Conservation (phyloP, 2,797 vertebrate species). For the Hippoglossus hippoglossus region DNA sequence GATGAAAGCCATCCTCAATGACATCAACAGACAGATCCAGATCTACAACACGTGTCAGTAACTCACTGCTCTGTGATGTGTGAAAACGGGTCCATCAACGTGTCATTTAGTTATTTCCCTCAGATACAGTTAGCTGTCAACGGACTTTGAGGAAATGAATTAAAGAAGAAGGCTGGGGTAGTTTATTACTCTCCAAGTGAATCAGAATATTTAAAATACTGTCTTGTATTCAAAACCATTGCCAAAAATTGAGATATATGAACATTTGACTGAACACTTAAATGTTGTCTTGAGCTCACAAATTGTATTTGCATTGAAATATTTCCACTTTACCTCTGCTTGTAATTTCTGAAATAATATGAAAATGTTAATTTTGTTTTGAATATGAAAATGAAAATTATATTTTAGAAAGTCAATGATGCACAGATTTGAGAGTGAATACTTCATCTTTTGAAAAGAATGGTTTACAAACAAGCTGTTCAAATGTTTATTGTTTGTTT, state of each 20-base stretch:
- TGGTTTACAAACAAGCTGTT: constrained; percentile 12
- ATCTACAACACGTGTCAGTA: constrained; percentile 99
- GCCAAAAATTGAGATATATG: background rate
- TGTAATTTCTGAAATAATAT: constrained; percentile 25
- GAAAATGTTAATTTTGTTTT: constrained; percentile 36
- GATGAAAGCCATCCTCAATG: constrained; percentile 92
- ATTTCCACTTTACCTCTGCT: constrained; percentile 32
- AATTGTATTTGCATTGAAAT: constrained; percentile 29
- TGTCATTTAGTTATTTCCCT: background rate
- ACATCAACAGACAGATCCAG: constrained; percentile 97
- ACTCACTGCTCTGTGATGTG: constrained; percentile 27
- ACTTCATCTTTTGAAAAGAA: background rate
- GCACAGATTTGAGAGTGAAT: background rate
- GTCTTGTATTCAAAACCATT: constrained; percentile 18
- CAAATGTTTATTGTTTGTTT: background rate
- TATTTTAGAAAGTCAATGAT: constrained; percentile 3
- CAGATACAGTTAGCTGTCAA: constrained; percentile 12
- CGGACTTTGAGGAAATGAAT: background rate
- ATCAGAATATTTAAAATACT: constrained; percentile 2
- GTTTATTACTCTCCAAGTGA: background rate
- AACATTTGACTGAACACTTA: constrained; percentile 22
- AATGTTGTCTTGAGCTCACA: constrained; percentile 23
- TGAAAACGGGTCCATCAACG: background rate
- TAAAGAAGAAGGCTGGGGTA: background rate
- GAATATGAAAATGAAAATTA: constrained; percentile 10